A percentile compares a stretch with the other conserved stretches of the same genome.
Conservation (phyloP, 2,888 invertebrate species). For the Halocaridina rubra region DNA sequence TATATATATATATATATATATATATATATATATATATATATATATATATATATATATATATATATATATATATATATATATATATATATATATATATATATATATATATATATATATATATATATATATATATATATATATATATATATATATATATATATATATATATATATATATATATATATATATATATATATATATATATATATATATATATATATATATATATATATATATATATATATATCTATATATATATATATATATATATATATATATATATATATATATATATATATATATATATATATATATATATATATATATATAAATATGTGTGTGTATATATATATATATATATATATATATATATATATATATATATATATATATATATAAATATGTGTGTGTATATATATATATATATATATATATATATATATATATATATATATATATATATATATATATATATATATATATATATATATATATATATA, state of each 20-base stretch:
- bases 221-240: slow-evolving; percentile 1
- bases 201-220: not conserved
- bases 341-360: not conserved
- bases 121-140: slow-evolving; percentile 23
- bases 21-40: slow-evolving; percentile 4
- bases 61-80: slow-evolving; percentile 2
- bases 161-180: not conserved
- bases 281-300: slow-evolving; percentile 29
- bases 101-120: not conserved
- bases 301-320: slow-evolving; percentile 25
- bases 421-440: not conserved
- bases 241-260: slow-evolving; percentile 21
- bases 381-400: not conserved
- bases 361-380: not conserved
- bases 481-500: not conserved
- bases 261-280: slow-evolving; percentile 26
- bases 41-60: slow-evolving; percentile 3
- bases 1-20: slow-evolving; percentile 9
- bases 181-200: not conserved
- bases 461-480: not conserved
- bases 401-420: not conserved
- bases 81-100: not conserved
- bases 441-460: not conserved
- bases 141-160: slow-evolving; percentile 16
- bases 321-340: not conserved